Evolutionary conservation across 2,888 invertebrate species (phyloP).

Genomic region (Synergus japonicus): DNA sequence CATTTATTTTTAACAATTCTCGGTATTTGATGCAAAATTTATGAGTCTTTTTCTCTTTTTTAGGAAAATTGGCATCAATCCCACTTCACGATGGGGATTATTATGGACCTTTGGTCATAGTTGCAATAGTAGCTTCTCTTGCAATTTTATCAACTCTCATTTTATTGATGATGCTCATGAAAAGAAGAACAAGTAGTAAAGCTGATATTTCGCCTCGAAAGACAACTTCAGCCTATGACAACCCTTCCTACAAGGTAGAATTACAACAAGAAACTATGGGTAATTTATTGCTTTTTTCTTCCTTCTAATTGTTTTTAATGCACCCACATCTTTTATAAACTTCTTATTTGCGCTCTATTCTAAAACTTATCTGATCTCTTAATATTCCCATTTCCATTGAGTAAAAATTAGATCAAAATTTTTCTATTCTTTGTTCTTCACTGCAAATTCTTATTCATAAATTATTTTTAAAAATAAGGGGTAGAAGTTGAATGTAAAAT

Average conservation of each 20-base stretch:
- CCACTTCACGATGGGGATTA: constrained; percentile 85
- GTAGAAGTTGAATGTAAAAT: not conserved
- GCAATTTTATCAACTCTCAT: constrained; percentile 90
- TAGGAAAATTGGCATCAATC: constrained; percentile 80
- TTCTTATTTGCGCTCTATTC: not conserved
- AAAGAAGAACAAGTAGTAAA: constrained; percentile 83
- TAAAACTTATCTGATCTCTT: not conserved
- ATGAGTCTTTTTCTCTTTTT: constrained; percentile 32
- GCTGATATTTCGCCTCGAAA: constrained; percentile 91
- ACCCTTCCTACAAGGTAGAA: constrained; percentile 96
- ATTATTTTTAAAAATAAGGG: not conserved
- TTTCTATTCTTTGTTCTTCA: not conserved
- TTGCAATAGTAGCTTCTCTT: constrained; percentile 91
- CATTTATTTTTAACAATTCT: not conserved
- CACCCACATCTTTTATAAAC: not conserved
- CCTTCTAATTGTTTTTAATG: constrained; percentile 27
- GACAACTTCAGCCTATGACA: constrained; percentile 93
- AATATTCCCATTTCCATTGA: not conserved
- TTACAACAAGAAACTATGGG: constrained; percentile 96
- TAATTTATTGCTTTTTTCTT: constrained; percentile 76
- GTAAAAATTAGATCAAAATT: not conserved
- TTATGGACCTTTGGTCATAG: constrained; percentile 92
- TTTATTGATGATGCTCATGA: constrained; percentile 87
- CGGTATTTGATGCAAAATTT: not conserved
- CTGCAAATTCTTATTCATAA: too few species aligned